Percentiles rank a stretch among this genome's conserved stretches.
Conservation (phyloP, 2,113 vertebrate genomes). For the human (Homo sapiens) region DNA sequence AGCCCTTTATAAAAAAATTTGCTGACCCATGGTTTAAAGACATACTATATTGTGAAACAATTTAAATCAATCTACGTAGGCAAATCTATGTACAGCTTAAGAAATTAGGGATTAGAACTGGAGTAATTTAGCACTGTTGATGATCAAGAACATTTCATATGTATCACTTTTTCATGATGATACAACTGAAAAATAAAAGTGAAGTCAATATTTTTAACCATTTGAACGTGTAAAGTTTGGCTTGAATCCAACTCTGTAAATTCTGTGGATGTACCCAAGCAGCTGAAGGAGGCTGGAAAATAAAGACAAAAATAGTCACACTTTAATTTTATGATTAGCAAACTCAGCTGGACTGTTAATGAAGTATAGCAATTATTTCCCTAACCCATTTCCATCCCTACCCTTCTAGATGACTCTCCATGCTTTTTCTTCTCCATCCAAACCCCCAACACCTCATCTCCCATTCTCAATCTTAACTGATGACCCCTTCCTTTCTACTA, state of each 20-base stretch:
- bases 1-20: neutral
- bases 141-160: neutral
- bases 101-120: neutral
- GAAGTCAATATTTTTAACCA: neutral
- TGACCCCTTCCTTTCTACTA: neutral
- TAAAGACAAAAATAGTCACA: neutral
- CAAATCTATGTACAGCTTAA: neutral
- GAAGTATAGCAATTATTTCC: neutral
- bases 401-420: neutral
- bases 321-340: neutral
- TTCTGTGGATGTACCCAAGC: neutral
- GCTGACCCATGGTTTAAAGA: neutral
- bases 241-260: neutral
- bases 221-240: neutral
- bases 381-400: neutral
- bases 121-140: neutral
- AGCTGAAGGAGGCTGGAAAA: neutral
- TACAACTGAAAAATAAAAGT: neutral
- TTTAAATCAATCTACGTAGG: neutral
- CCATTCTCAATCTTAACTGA: neutral
- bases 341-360: neutral
- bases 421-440: neutral
- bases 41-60: neutral
- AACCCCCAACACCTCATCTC: neutral
- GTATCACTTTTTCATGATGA: neutral